Percentiles rank a stretch among this genome's conserved stretches.
Evolutionary conservation across 2,113 vertebrate genomes (phyloP).

Genomic region (Scatophagus argus): DNA sequence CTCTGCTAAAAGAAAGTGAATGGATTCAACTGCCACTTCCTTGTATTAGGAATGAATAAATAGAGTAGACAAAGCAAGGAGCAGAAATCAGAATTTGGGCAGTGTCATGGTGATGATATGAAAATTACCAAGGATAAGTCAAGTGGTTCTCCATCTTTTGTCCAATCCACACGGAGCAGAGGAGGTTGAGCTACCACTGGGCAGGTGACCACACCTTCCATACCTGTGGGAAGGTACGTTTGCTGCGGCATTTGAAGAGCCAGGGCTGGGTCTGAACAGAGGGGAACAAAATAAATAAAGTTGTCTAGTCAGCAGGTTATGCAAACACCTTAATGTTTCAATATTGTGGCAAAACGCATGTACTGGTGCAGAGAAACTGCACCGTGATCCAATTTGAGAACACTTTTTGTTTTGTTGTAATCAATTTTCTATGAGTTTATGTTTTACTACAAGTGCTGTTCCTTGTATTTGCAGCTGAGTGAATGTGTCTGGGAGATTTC

Average conservation of each 20-base stretch:
- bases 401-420: conserved; percentile 3
- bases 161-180: conserved; percentile 90
- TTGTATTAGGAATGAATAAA: conserved; percentile 17
- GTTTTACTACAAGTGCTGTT: neutral
- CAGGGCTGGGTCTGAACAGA: conserved; percentile 87
- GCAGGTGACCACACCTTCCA: conserved; percentile 88
- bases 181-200: conserved; percentile 88
- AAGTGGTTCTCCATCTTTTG: conserved; percentile 87
- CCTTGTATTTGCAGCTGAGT: conserved; percentile 6
- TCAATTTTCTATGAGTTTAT: conserved; percentile 7
- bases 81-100: neutral
- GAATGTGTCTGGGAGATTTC: neutral
- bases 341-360: neutral
- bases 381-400: neutral
- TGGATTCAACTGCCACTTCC: neutral
- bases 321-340: neutral
- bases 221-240: conserved; percentile 90
- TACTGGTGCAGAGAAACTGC: neutral
- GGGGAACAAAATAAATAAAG: neutral
- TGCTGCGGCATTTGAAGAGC: conserved; percentile 87
- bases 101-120: neutral
- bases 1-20: conserved; percentile 32
- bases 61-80: neutral
- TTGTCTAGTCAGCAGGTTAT: neutral
- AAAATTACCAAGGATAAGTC: conserved; percentile 88